Percentiles rank a stretch among this genome's conserved stretches.
phyloP scores from a whole-genome alignment of 2,113 vertebrate genomes.

The Alethe castanea region DNA sequence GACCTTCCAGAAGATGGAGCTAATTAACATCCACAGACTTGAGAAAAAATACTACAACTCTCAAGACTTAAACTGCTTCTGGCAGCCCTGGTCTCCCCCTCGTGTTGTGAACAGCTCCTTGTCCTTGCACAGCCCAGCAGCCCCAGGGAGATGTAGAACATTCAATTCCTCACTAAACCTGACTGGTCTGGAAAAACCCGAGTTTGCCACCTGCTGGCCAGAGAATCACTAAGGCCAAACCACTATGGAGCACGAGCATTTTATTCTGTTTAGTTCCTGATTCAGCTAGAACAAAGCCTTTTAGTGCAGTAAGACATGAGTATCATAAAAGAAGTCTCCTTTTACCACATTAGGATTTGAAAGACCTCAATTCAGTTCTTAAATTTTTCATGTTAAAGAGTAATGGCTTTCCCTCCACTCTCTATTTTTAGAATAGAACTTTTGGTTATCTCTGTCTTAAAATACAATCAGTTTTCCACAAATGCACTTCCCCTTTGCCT shows the following conservation, averaged over 20 bases:
- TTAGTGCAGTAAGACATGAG: neutral
- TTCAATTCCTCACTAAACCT: fast-evolving
- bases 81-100: neutral
- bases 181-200: neutral
- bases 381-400: neutral
- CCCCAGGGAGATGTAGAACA: no score
- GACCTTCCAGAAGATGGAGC: neutral
- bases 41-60: neutral
- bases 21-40: neutral
- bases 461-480: neutral
- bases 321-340: neutral
- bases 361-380: neutral
- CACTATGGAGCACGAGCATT: fast-evolving
- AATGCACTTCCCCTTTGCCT: neutral
- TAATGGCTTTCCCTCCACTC: neutral
- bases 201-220: constrained; percentile 34
- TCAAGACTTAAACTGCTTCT: neutral
- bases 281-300: neutral
- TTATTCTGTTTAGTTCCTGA: neutral
- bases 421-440: neutral
- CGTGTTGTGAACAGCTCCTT: neutral
- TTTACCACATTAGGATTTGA: neutral
- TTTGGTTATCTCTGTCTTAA: neutral
- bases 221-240: neutral
- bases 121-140: no score